Evolutionary conservation across 64 coral and sea anemone species (phyloP).

Genomic region (Stichodactyla mertensii): DNA sequence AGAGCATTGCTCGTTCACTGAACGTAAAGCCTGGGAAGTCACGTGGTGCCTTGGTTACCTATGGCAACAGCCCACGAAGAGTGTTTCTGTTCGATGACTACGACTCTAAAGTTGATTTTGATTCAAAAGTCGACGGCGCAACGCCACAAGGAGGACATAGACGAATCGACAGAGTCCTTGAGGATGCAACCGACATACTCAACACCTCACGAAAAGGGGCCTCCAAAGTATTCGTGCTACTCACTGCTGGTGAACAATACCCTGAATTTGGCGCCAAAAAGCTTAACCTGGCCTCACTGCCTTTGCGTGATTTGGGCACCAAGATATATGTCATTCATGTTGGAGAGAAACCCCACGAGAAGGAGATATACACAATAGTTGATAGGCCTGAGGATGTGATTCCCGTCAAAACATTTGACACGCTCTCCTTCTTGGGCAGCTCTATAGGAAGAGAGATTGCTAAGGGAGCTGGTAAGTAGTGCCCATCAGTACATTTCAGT

Average conservation of each 20-base stretch:
- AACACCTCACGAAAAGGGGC: slow-evolving; percentile 26
- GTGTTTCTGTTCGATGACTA: slow-evolving; percentile 38
- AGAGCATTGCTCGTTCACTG: slow-evolving; percentile 46
- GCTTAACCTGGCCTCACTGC: slow-evolving; percentile 8
- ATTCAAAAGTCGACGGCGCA: slow-evolving; percentile 35
- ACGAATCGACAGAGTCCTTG: slow-evolving; percentile 36
- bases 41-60: slow-evolving; percentile 25
- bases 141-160: slow-evolving; percentile 40
- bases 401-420: slow-evolving; percentile 19
- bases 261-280: slow-evolving; percentile 15
- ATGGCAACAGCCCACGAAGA: slow-evolving; percentile 28
- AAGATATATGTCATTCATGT: slow-evolving; percentile 27
- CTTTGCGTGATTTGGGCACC: slow-evolving; percentile 17
- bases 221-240: slow-evolving; percentile 23
- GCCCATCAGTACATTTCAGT: not conserved
- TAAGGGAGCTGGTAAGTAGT: not conserved
- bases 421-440: not conserved
- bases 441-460: slow-evolving; percentile 9
- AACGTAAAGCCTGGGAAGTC: slow-evolving; percentile 44
- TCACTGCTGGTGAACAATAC: slow-evolving; percentile 59
- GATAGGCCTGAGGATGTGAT: slow-evolving; percentile 35
- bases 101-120: slow-evolving; percentile 28
- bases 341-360: not conserved
- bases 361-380: slow-evolving; percentile 17
- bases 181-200: slow-evolving; percentile 28